Evolutionary conservation across 37 sponge, comb jelly and placozoan species (phyloP), one percentile per base, ranked within the genome.

Genomic region (Ephydatia muelleri): DNA sequence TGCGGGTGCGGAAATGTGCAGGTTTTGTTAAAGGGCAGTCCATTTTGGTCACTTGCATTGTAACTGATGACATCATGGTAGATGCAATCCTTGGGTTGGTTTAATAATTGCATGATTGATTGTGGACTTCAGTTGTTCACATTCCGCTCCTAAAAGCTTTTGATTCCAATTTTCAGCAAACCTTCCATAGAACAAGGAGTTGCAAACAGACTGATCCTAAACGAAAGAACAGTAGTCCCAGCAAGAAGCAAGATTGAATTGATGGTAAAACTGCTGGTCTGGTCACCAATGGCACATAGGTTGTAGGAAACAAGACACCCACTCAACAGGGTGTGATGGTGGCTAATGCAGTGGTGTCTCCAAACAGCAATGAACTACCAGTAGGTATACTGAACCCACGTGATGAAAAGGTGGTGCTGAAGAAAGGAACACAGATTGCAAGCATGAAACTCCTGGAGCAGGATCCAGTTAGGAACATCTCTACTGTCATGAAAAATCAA

Each of bases 301-400:
- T 72, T 31, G 49, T 82, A 5, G 80, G 65, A 26, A 43, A 25
- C 79, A 33, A 39, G 38, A 9, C 12, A 71, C 22, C 30, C 26
- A 39, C 38, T 36, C 29, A 14, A 13, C 0, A 26, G 9, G 29
- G 28, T 27, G 31, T 78, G 49, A 29, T 31, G 27, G 31, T 26
- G 27, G 72, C 33, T 35, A 71, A 34, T 31, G 30, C 32, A 34
- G 32, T 34, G 16, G 72, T 31, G 30, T 34, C 72, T 35, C 33
- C 33, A 71, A 40, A n/a, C 28, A 26, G 69, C 5, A 68, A 4
- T 34, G 29, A 6, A 4, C 29, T 81, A 31, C 81, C 81, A 33
- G 73, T 82, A 33, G 11, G 83, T 23, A 19, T 84, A 28, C 23
- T 84, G 5, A 84, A 84, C 67, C 25, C 67, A 65, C 36, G 66